These are phyloP conservation scores for Rhingia rostrata DNA, from an alignment of 2,888 invertebrate genomes.

Conservation along the genomic window DNA sequence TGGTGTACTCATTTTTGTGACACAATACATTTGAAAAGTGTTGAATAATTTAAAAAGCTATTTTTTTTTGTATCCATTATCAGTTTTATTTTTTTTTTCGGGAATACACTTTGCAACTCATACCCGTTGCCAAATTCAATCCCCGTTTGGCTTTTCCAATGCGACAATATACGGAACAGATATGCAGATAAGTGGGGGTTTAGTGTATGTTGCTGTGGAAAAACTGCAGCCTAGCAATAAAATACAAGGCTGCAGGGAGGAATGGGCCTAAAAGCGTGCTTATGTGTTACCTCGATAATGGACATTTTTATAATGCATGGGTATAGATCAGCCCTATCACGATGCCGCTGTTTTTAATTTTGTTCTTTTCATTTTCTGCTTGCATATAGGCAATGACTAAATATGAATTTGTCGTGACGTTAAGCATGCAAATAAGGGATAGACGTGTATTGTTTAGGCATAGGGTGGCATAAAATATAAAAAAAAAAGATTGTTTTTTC, in stretches of 20 bases:
- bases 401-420: slow-evolving; percentile 7
- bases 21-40: slow-evolving; percentile 70
- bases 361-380: neutral
- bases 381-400: neutral
- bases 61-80: slow-evolving; percentile 44
- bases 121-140: slow-evolving; percentile 7
- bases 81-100: slow-evolving; percentile 7
- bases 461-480: too few relatives aligned
- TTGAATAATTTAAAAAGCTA: slow-evolving; percentile 69
- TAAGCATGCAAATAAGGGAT: neutral
- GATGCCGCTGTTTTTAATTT: slow-evolving; percentile 1
- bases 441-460: neutral
- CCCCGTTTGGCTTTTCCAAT: slow-evolving; percentile 40
- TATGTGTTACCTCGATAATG: slow-evolving; percentile 54
- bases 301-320: slow-evolving; percentile 62
- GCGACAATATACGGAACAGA: slow-evolving; percentile 24
- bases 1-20: slow-evolving; percentile 42
- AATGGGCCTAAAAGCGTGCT: slow-evolving; percentile 24
- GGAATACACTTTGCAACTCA: slow-evolving; percentile 9
- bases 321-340: slow-evolving; percentile 30
- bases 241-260: neutral
- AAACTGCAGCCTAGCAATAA: neutral
- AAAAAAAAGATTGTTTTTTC: too few relatives aligned
- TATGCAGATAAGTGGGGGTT: slow-evolving; percentile 15
- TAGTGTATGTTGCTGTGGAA: neutral